Percentiles rank a stretch among this genome's conserved stretches.
These are phyloP conservation scores for Taeniopygia guttata DNA, from an alignment of 2,797 vertebrate genomes.

Conservation along the genomic window DNA sequence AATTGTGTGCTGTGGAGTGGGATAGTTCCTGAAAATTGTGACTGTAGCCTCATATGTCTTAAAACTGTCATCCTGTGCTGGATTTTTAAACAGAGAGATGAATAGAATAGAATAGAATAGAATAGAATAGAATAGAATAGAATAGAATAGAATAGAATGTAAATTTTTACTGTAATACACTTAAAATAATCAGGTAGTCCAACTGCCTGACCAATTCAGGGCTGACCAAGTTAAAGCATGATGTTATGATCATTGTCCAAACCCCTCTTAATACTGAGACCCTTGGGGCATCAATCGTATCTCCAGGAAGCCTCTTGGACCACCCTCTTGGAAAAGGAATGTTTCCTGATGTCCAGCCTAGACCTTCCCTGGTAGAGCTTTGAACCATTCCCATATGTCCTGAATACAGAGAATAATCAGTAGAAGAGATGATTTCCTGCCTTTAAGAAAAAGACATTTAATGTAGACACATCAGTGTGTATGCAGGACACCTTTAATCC, in stretches of 20 bases:
- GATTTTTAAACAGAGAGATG: neutral
- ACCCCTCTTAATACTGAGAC: neutral
- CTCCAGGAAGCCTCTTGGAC: neutral
- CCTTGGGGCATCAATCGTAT: neutral
- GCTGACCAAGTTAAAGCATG: neutral
- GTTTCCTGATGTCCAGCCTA: neutral
- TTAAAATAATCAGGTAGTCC: neutral
- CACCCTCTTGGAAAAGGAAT: neutral
- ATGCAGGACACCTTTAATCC: neutral
- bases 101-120: neutral
- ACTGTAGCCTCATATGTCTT: neutral
- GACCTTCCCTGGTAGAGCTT: neutral
- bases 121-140: neutral
- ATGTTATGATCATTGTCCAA: neutral
- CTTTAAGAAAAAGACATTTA: neutral
- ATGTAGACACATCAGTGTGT: neutral
- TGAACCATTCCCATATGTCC: neutral
- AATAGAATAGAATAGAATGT: neutral
- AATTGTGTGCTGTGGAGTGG: accelerated
- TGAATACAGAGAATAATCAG: neutral
- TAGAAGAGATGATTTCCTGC: neutral
- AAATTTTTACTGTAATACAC: neutral
- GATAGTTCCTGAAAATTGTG: neutral
- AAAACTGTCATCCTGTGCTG: neutral
- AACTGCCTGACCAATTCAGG: neutral